A percentile compares a stretch with the other conserved stretches of the same genome.
Conservation (phyloP, 1,140 invertebrate genomes). For the Eupristina koningsbergeri region DNA sequence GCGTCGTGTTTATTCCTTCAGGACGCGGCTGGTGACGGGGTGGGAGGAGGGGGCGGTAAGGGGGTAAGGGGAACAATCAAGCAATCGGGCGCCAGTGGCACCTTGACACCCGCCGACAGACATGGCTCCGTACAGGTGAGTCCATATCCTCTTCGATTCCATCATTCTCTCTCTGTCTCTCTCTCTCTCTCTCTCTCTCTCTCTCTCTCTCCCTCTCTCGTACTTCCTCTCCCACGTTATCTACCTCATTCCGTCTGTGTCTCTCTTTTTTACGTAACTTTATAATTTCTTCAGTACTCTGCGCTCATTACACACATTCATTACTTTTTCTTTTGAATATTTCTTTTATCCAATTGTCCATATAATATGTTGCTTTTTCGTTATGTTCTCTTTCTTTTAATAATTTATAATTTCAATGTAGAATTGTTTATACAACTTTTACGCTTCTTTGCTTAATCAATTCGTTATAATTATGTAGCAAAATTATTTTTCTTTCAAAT, state of each 20-base stretch:
- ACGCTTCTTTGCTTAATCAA: background rate
- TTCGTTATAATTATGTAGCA: background rate
- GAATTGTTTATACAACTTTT: background rate
- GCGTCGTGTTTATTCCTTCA: conserved; percentile 70
- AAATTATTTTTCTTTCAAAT: background rate
- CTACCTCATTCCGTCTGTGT: conserved; percentile 48
- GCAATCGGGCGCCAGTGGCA: conserved; percentile 80
- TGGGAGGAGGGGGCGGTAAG: conserved; percentile 76
- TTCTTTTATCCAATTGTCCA: conserved; percentile 2
- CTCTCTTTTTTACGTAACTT: conserved; percentile 47
- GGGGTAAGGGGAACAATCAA: conserved; percentile 77
- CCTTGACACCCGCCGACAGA: conserved; percentile 91
- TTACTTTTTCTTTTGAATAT: conserved; percentile 12
- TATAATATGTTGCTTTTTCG: background rate
- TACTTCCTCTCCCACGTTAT: background rate
- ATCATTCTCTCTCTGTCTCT: conserved; percentile 38
- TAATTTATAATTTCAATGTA: too few relatives aligned
- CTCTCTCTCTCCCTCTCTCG: conserved; percentile 27
- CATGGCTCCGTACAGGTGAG: conserved; percentile 95
- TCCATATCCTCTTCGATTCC: conserved; percentile 58
- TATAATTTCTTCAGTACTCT: background rate
- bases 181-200: conserved; percentile 45
- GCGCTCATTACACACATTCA: background rate
- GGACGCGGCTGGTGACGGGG: conserved; percentile 74
- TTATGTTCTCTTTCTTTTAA: background rate